Evolutionary conservation across 2,888 invertebrate species (phyloP).

Genomic region (Mesorhabditis spiculigera): DNA sequence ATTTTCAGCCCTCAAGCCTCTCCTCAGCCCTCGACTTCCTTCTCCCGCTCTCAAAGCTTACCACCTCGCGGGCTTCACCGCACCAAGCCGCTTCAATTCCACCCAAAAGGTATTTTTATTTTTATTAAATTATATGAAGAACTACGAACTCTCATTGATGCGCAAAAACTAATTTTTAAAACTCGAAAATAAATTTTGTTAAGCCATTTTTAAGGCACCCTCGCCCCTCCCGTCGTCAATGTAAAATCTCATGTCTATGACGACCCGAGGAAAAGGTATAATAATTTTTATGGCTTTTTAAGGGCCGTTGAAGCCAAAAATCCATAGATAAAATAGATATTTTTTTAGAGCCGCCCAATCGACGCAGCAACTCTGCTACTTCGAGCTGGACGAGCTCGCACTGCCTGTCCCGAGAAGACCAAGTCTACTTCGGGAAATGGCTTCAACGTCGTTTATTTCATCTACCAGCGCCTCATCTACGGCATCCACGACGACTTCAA

Average conservation of each 20-base stretch:
- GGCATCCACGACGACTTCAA: too few relatives aligned
- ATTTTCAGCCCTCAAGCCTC: conserved; percentile 3
- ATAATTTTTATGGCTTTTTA: neutral
- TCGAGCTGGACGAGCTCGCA: neutral
- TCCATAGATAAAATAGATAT: too few relatives aligned
- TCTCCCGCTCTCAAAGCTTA: neutral
- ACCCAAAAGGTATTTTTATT: neutral
- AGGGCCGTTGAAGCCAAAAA: too few relatives aligned
- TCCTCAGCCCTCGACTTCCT: neutral
- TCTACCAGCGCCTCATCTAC: too few relatives aligned
- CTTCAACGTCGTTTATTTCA: too few relatives aligned
- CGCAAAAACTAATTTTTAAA: neutral
- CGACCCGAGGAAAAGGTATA: neutral
- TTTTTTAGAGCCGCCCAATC: neutral
- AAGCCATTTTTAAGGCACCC: neutral
- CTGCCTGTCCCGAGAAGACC: neutral
- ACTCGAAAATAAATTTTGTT: too few relatives aligned
- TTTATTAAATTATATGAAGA: too few relatives aligned
- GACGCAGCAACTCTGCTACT: neutral
- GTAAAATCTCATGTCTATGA: neutral
- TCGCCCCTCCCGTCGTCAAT: neutral
- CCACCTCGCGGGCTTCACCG: neutral
- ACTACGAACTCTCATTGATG: neutral
- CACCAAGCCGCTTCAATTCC: neutral
- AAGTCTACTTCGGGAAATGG: neutral